Conservation (phyloP, 1,140 invertebrate species). For the Cyphomyrmex costatus region DNA sequence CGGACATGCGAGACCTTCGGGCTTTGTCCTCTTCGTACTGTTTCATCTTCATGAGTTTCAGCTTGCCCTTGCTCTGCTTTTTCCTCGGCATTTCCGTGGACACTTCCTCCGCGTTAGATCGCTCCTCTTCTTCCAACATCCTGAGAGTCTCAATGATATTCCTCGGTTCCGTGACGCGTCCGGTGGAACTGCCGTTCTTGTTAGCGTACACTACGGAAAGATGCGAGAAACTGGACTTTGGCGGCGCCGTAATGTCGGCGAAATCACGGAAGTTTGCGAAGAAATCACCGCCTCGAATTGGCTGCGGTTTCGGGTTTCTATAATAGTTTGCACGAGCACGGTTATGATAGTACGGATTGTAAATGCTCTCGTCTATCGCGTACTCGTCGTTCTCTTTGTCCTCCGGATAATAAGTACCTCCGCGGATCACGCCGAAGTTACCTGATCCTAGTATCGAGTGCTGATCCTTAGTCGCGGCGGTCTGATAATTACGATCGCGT, state of each 20-base stretch:
- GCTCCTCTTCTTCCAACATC: slow-evolving; percentile 88
- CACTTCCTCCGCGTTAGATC: slow-evolving; percentile 33
- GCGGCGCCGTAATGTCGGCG: slow-evolving; percentile 94
- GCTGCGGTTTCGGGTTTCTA: slow-evolving; percentile 86
- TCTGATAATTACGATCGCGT: slow-evolving; percentile 80
- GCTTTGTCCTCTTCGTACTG: slow-evolving; percentile 87
- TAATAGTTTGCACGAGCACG: slow-evolving; percentile 89
- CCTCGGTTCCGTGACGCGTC: slow-evolving; percentile 89
- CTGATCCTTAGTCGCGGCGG: slow-evolving; percentile 78
- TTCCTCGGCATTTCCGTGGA: slow-evolving; percentile 84
- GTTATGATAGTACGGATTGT: slow-evolving; percentile 90
- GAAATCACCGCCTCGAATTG: slow-evolving; percentile 83
- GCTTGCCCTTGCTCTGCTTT: slow-evolving; percentile 88
- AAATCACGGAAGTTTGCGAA: slow-evolving; percentile 96
- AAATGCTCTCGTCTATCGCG: slow-evolving; percentile 84
- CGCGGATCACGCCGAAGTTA: slow-evolving; percentile 95
- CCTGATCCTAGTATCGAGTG: slow-evolving; percentile 92
- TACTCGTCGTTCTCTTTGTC: slow-evolving; percentile 88
- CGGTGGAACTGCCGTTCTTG: slow-evolving; percentile 88
- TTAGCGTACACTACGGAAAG: slow-evolving; percentile 94
- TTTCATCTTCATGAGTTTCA: slow-evolving; percentile 90
- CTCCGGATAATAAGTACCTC: slow-evolving; percentile 93
- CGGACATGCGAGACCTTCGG: slow-evolving; percentile 86
- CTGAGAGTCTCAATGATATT: slow-evolving; percentile 94
- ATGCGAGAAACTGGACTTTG: slow-evolving; percentile 93